These are phyloP conservation scores for Agrypnus murinus DNA, from an alignment of 2,888 invertebrate species.

Conservation along the genomic window DNA sequence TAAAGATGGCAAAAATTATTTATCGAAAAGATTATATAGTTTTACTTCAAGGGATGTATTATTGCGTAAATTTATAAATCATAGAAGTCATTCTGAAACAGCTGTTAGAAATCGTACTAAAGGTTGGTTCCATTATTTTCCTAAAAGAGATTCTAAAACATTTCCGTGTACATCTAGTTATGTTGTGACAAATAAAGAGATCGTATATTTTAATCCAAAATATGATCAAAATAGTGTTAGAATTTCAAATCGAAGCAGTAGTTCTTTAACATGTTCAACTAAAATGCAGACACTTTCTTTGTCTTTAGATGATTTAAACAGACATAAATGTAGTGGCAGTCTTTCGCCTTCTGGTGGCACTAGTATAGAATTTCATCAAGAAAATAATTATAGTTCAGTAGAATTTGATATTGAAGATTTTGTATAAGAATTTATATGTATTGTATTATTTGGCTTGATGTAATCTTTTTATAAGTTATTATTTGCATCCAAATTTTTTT, in stretches of 20 bases:
- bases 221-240: background rate
- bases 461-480: too few species aligned
- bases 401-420: slow-evolving; percentile 45
- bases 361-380: slow-evolving; percentile 1
- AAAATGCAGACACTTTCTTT: slow-evolving; percentile 2
- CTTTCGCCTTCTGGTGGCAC: background rate
- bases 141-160: slow-evolving; percentile 28
- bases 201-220: slow-evolving; percentile 32
- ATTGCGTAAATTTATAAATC: slow-evolving; percentile 3
- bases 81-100: slow-evolving; percentile 16
- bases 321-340: background rate
- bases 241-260: background rate
- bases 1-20: background rate
- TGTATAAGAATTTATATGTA: slow-evolving; percentile 35
- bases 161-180: slow-evolving; percentile 41
- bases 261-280: background rate
- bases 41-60: slow-evolving; percentile 20
- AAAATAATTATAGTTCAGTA: background rate
- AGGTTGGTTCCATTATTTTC: slow-evolving; percentile 31
- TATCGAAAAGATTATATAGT: slow-evolving; percentile 17
- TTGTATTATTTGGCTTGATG: too few species aligned
- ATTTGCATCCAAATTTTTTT: slow-evolving; percentile 3
- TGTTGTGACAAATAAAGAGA: slow-evolving; percentile 31
- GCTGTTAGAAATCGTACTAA: slow-evolving; percentile 10
- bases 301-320: background rate